Conservation (phyloP, 2,888 invertebrate genomes). For the Drosophila leonis region DNA sequence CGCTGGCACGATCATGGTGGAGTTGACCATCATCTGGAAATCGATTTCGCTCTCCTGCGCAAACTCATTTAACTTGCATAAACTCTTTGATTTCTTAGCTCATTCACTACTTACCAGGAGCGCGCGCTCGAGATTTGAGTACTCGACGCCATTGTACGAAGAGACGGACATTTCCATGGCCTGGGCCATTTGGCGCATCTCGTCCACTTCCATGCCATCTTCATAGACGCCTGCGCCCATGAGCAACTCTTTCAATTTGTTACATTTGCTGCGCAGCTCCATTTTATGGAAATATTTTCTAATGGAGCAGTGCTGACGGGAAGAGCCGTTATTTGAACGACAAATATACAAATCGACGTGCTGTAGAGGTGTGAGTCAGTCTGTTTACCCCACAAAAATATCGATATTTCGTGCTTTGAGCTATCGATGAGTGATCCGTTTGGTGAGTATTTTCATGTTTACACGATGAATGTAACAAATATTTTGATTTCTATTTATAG, state of each 20-base stretch:
- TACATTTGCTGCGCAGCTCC: slow-evolving; percentile 40
- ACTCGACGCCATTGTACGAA: slow-evolving; percentile 21
- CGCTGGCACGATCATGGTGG: slow-evolving; percentile 70
- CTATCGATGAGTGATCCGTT: neutral
- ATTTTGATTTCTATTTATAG: no score
- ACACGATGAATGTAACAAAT: no score
- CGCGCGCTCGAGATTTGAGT: slow-evolving; percentile 50
- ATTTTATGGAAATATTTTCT: slow-evolving; percentile 10
- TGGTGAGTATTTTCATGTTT: neutral
- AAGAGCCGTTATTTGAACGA: slow-evolving; percentile 45
- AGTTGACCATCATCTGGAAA: slow-evolving; percentile 58
- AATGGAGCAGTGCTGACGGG: rapidly evolving
- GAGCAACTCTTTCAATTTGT: slow-evolving; percentile 19
- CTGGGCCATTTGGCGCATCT: slow-evolving; percentile 71
- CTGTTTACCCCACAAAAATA: neutral
- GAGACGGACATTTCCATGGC: slow-evolving; percentile 65
- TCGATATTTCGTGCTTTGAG: neutral
- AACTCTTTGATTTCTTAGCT: rapidly evolving
- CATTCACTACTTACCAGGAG: slow-evolving; percentile 51
- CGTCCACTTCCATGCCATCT: slow-evolving; percentile 70
- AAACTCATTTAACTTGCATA: neutral
- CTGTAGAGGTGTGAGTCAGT: neutral
- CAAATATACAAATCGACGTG: neutral
- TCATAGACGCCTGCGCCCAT: slow-evolving; percentile 72
- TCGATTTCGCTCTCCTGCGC: slow-evolving; percentile 74